Evolutionary conservation across 92 coral and sea anemone species (phyloP).

Genomic region (Pocillopora meandrina): DNA sequence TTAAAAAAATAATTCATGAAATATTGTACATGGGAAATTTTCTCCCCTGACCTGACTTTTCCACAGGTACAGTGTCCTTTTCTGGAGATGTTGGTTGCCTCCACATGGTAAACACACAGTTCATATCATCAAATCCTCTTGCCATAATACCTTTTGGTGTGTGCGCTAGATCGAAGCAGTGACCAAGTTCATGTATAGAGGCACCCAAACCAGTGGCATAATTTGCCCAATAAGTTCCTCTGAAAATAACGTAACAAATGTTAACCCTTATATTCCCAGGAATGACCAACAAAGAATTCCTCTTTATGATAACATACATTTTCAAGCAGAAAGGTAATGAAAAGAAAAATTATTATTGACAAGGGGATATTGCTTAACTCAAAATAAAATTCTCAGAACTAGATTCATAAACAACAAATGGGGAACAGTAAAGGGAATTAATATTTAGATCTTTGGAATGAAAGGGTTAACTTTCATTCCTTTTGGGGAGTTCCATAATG

Average conservation of each 20-base stretch:
- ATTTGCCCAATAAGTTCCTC: conserved; percentile 98
- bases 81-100: conserved; percentile 53
- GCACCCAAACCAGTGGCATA: conserved; percentile 98
- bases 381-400: too few species aligned
- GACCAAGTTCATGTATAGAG: conserved; percentile 95
- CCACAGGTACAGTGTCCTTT: not conserved
- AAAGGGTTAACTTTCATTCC: too few species aligned
- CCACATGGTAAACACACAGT: conserved; percentile 80
- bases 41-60: conserved; percentile 10
- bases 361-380: too few species aligned
- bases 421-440: too few species aligned
- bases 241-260: conserved; percentile 11
- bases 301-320: too few species aligned
- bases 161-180: conserved; percentile 96
- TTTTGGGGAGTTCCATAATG: too few species aligned
- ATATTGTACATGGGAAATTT: too few species aligned
- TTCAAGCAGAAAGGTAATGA: too few species aligned
- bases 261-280: not conserved
- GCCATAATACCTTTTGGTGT: conserved; percentile 98
- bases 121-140: conserved; percentile 96
- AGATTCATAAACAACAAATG: too few species aligned
- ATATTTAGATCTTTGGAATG: too few species aligned
- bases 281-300: not conserved
- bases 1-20: too few species aligned
- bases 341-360: too few species aligned